phyloP scores from a whole-genome alignment of 2,888 invertebrate genomes.

The Yponomeuta cagnagella region DNA sequence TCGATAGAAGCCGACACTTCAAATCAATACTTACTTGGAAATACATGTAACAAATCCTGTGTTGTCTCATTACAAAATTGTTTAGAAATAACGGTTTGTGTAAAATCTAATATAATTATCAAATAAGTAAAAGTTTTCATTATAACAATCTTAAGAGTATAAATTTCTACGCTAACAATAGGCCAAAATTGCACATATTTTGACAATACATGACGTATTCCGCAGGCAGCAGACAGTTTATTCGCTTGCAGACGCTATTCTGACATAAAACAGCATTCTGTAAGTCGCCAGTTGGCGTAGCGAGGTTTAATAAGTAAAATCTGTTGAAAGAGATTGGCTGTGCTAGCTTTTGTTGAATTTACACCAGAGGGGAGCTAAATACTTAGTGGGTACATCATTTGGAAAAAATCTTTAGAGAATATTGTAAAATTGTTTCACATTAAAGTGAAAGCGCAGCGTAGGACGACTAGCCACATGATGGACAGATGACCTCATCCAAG shows the following conservation, averaged over 20 bases:
- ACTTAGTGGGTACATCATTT: too few relatives aligned
- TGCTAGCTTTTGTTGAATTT: neutral
- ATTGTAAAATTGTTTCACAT: too few relatives aligned
- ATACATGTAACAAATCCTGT: constrained; percentile 37
- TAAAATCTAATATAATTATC: constrained; percentile 48
- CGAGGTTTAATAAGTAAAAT: neutral
- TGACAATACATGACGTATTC: constrained; percentile 39
- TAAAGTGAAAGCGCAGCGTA: too few relatives aligned
- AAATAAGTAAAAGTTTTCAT: constrained; percentile 62
- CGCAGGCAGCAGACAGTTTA: neutral
- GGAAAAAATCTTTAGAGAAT: too few relatives aligned
- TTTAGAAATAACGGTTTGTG: constrained; percentile 40
- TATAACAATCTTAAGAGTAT: constrained; percentile 37
- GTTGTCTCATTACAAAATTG: constrained; percentile 34
- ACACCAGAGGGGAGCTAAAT: neutral
- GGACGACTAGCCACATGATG: too few relatives aligned
- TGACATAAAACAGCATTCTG: neutral
- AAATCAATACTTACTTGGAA: constrained; percentile 34
- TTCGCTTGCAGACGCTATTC: neutral
- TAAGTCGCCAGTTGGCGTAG: neutral
- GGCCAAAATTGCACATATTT: constrained; percentile 41
- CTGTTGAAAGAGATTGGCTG: neutral
- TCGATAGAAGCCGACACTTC: neutral
- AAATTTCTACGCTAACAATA: constrained; percentile 37
- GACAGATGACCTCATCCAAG: too few relatives aligned